Evolutionary conservation across 2,113 vertebrate species (phyloP), one percentile per base, ranked within the genome.

Genomic region (Mohoua ochrocephala): DNA sequence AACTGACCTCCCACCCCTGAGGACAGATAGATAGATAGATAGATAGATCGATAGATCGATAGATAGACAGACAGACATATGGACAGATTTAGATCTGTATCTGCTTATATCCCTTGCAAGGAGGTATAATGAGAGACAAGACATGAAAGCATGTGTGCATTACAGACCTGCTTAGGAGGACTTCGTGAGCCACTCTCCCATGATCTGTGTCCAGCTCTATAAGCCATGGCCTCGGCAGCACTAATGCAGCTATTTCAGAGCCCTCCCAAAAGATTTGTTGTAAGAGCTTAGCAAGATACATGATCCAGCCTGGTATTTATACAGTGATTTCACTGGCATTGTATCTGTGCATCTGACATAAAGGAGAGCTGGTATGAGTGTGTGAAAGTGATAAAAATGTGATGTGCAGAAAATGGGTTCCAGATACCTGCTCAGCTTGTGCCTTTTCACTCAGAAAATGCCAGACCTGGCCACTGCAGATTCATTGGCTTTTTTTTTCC

Each of bases 121-220:
- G 15, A 26, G 5, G 41, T 52, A 19, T 26, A 30, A 35, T 8
- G 57, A 54, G 54, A 61, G n/a, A 53, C 3, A 15, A 88, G 59
- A 37, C 26, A 49, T 35, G n/a, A 64, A 64, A 67, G 18, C 26
- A 10, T 7, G 17, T 49, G 33, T 1, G 10, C 0, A 0, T 82
- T 44, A 50, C 28, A 61, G 50, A 68, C 22, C 15, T 52, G 13
- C 35, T 68, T 16, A 64, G 65, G 37, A 64, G 22, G 39, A 68
- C 60, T 87, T 73, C 7, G 18, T 15, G 39, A 87, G 45, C 44
- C n/a, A 16, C 28, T 45, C n/a, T 76, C 50, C 23, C 70, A 44
- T 24, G 19, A 53, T 37, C 37, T 61, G 33, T 41, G 47, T 41
- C 45, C 79, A 70, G 49, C 12, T 70, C 63, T n/a, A 4, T 22